Evolutionary conservation across 2,797 vertebrate species (phyloP), one percentile per base, ranked within the genome.

Genomic region (Hemibagrus guttatus): DNA sequence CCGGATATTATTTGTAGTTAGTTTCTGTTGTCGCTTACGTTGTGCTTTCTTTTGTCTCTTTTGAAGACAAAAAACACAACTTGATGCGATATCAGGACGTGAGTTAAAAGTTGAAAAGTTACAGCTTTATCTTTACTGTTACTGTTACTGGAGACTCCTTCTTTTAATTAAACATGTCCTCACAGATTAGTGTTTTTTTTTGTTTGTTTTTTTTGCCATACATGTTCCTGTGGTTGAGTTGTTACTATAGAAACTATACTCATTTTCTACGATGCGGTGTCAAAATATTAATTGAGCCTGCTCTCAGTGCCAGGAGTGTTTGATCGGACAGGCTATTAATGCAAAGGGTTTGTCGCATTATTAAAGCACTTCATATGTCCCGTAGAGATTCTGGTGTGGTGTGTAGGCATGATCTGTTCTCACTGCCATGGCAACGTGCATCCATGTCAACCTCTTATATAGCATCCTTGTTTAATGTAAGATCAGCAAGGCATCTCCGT

Each of bases 381-480:
- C n/a, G 35, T 16, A 23, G 81, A 17, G 28, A 69, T 59, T 68
- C 13, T n/a, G 54, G 28, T 85, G 21, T 59, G 54, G 58, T 64
- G 59, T 64, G 72, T 85, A 71, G 64, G 66, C 28, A 83, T 54
- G 52, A 83, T 19, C 23, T 81, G 81, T 69, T 68, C 69, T 71
- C 58, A 89, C 86, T 89, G 76, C 86, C 89, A 90, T 90, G 84
- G 87, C 84, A 90, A 90, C 89, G 59, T 39, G 64, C 72, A 86
- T 89, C 76, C 86, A 85, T 76, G 80, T 83, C 59, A 87, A 54
- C 80, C 59, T 82, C 42, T 59, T 66, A 83, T 66, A 83, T 71
- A 84, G 59, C 75, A 6, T 87, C 61, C 85, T 19, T 42, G 28
- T 86, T 87, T 74, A 87, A 84, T n/a, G 83, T 59, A 14, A 68